phyloP scores from a whole-genome alignment of 2,888 invertebrate genomes.

The Rhaphigaster nebulosa region DNA sequence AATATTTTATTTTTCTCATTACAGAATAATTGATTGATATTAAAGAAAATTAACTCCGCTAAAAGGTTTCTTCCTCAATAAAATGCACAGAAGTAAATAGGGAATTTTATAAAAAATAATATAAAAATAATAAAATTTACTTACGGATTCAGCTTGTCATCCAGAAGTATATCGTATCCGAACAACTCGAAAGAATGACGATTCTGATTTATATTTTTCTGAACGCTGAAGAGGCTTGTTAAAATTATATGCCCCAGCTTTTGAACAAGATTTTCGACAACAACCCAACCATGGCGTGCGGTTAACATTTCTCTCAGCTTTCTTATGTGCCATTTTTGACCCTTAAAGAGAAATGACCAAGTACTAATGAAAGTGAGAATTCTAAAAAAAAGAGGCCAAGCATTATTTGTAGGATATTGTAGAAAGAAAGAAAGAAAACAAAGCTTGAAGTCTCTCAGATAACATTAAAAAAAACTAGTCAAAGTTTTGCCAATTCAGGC shows the following conservation, averaged over 20 bases:
- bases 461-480: too few relatives aligned
- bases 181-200: conserved; percentile 77
- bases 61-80: too few relatives aligned
- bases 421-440: too few relatives aligned
- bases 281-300: conserved; percentile 71
- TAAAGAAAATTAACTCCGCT: too few relatives aligned
- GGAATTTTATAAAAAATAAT: too few relatives aligned
- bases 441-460: too few relatives aligned
- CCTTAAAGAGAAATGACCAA: conserved; percentile 67
- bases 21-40: too few relatives aligned
- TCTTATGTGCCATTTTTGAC: conserved; percentile 74
- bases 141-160: conserved; percentile 72
- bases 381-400: not conserved
- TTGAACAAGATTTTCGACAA: conserved; percentile 70
- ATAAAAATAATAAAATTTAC: conserved; percentile 3
- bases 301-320: conserved; percentile 72
- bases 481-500: too few relatives aligned
- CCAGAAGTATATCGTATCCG: conserved; percentile 75
- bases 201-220: conserved; percentile 71
- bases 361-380: not conserved
- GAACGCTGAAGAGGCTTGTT: conserved; percentile 72
- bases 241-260: conserved; percentile 73
- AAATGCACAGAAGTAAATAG: too few relatives aligned
- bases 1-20: too few relatives aligned
- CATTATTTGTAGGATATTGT: too few relatives aligned